Percentiles rank a stretch among this genome's conserved stretches.
phyloP scores from a whole-genome alignment of 2,113 vertebrate species.

The Callocephalon fimbriatum region DNA sequence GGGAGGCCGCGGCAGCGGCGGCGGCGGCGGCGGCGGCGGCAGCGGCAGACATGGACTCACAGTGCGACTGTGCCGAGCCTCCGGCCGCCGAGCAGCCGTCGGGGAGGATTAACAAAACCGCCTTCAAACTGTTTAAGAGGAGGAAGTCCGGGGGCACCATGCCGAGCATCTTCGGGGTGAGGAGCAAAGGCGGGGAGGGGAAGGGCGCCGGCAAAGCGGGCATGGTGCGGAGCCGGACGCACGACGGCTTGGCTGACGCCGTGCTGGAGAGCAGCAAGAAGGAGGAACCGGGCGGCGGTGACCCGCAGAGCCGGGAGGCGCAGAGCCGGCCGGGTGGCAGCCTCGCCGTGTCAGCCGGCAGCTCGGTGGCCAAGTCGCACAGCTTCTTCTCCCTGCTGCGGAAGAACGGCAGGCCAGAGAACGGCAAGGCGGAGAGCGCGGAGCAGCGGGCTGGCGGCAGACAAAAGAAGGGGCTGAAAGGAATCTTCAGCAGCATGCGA shows the following conservation, averaged over 20 bases:
- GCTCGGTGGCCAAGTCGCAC: constrained; percentile 2
- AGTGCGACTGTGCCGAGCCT: constrained; percentile 86
- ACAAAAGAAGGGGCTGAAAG: constrained; percentile 18
- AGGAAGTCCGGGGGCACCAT: constrained; percentile 90
- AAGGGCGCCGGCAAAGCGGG: not conserved
- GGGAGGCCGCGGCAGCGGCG: constrained; percentile 67
- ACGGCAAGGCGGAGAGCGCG: not conserved
- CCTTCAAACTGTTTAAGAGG: constrained; percentile 95
- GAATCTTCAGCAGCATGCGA: constrained; percentile 24
- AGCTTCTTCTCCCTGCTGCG: constrained; percentile 9
- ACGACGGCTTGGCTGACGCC: constrained; percentile 27
- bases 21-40: constrained; percentile 69
- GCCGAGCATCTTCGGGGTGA: constrained; percentile 93
- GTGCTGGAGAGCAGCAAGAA: constrained; percentile 16
- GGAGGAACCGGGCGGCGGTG: not conserved
- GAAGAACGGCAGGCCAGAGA: not conserved
- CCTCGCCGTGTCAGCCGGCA: not conserved
- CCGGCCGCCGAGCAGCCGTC: constrained; percentile 85
- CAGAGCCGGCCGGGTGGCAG: not conserved
- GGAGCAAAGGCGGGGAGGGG: constrained; percentile 75
- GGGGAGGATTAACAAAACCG: constrained; percentile 94
- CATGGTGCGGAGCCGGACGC: constrained; percentile 20
- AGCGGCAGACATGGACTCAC: constrained; percentile 90
- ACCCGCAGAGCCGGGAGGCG: not conserved
- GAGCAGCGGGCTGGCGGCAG: not conserved